phyloP scores from a whole-genome alignment of 2,113 vertebrate genomes.

The Amblyopsis rosae region DNA sequence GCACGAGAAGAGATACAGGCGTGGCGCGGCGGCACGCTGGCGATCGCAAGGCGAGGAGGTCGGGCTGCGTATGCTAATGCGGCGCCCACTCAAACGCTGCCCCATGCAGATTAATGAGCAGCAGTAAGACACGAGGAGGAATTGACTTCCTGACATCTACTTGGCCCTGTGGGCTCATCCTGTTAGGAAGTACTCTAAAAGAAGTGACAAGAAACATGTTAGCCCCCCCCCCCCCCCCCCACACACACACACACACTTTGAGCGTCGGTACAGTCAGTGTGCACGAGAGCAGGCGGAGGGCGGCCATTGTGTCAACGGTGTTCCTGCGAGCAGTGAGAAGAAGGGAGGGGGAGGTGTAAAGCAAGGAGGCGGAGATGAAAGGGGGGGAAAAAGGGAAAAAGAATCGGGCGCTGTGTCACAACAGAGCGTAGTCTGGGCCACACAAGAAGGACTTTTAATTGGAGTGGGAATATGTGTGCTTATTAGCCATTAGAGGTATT shows the following conservation, averaged over 20 bases:
- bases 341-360: conserved; percentile 57
- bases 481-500: conserved; percentile 8
- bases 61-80: not conserved
- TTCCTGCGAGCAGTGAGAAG: conserved; percentile 8
- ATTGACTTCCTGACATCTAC: not conserved
- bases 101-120: not conserved
- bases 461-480: conserved; percentile 50
- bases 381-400: conserved; percentile 57
- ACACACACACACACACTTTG: no score
- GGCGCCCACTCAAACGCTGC: not conserved
- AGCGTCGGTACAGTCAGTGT: no score
- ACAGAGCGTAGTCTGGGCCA: conserved; percentile 23
- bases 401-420: conserved; percentile 37
- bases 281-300: conserved; percentile 60
- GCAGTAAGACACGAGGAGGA: not conserved
- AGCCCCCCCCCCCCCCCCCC: no score
- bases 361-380: conserved; percentile 40
- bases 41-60: not conserved
- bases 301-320: conserved; percentile 44
- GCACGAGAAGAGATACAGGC: no score
- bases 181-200: not conserved
- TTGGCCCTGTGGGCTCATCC: not conserved
- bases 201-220: no score
- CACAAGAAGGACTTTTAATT: conserved; percentile 36
- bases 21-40: not conserved